Evolutionary conservation across 2,888 invertebrate genomes (phyloP).

Genomic region (Lamellibrachia satsuma): DNA sequence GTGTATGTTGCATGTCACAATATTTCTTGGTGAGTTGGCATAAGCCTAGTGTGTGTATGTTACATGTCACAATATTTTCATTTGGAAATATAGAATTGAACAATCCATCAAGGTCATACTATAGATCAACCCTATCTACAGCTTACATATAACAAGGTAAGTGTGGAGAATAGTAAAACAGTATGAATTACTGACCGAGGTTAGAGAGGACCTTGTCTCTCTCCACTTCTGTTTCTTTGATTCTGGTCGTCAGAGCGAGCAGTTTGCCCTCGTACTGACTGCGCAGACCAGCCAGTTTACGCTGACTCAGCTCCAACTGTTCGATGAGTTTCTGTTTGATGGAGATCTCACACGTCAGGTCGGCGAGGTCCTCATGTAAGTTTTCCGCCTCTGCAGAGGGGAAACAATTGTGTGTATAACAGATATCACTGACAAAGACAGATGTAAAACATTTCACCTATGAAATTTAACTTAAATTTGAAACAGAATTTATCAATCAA

Average conservation of each 20-base stretch:
- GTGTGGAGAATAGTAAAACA: background rate
- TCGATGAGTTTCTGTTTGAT: slow-evolving; percentile 94
- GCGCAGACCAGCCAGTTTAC: slow-evolving; percentile 83
- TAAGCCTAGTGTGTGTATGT: too few relatives aligned
- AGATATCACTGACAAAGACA: background rate
- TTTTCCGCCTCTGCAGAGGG: background rate
- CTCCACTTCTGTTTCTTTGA: slow-evolving; percentile 88
- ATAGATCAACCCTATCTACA: too few relatives aligned
- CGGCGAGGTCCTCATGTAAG: slow-evolving; percentile 78
- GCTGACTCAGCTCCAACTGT: slow-evolving; percentile 88
- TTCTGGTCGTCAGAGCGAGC: slow-evolving; percentile 82
- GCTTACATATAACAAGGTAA: background rate
- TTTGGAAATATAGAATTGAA: too few relatives aligned
- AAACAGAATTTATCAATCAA: background rate
- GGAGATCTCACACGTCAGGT: slow-evolving; percentile 90
- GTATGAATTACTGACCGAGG: slow-evolving; percentile 32
- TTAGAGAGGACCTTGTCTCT: slow-evolving; percentile 82
- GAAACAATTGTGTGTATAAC: too few relatives aligned
- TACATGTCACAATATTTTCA: too few relatives aligned
- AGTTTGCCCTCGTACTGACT: slow-evolving; percentile 93
- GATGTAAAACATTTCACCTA: background rate
- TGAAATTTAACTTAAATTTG: background rate
- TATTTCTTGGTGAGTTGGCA: too few relatives aligned
- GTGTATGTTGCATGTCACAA: too few relatives aligned
- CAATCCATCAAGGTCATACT: too few relatives aligned